A percentile compares a stretch with the other conserved stretches of the same genome.
Evolutionary conservation across 2,113 vertebrate species (phyloP).

Genomic region (Stegastes partitus): DNA sequence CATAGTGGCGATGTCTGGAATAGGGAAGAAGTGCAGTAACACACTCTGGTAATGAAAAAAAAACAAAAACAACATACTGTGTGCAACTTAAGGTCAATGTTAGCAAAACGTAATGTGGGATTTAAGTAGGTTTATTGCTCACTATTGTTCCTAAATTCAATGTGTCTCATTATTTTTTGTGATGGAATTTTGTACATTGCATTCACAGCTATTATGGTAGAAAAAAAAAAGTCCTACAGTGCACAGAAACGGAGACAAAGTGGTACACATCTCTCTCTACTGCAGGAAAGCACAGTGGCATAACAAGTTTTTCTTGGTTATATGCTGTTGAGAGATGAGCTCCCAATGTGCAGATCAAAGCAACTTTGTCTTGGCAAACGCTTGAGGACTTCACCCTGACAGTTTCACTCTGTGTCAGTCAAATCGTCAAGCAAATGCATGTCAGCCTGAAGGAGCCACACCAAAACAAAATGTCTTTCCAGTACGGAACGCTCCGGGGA

Average conservation of each 20-base stretch:
- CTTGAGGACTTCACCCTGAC: conserved; percentile 51
- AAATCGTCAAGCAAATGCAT: conserved; percentile 30
- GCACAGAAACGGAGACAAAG: background rate
- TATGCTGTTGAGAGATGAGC: conserved; percentile 59
- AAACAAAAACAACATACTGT: background rate
- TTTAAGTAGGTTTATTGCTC: background rate
- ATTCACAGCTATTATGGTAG: background rate
- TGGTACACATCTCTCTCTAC: conserved; percentile 1
- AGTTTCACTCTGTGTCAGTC: conserved; percentile 61
- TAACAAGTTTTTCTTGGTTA: conserved; percentile 75
- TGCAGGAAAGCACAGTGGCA: conserved; percentile 33
- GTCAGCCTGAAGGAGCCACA: conserved; percentile 44
- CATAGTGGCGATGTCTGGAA: background rate
- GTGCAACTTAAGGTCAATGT: background rate
- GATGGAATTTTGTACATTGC: background rate
- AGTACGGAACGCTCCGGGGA: conserved; percentile 7
- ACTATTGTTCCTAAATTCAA: background rate
- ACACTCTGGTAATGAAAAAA: background rate
- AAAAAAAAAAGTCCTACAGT: background rate
- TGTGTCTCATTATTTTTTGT: background rate
- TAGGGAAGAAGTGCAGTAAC: background rate
- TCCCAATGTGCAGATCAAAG: conserved; percentile 63
- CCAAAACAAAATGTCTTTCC: conserved; percentile 45
- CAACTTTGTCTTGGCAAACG: conserved; percentile 56
- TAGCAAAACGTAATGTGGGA: background rate